Percentiles rank a stretch among this genome's conserved stretches.
These are phyloP conservation scores for Macquaria australasica DNA, from an alignment of 2,113 vertebrate species.

Conservation along the genomic window DNA sequence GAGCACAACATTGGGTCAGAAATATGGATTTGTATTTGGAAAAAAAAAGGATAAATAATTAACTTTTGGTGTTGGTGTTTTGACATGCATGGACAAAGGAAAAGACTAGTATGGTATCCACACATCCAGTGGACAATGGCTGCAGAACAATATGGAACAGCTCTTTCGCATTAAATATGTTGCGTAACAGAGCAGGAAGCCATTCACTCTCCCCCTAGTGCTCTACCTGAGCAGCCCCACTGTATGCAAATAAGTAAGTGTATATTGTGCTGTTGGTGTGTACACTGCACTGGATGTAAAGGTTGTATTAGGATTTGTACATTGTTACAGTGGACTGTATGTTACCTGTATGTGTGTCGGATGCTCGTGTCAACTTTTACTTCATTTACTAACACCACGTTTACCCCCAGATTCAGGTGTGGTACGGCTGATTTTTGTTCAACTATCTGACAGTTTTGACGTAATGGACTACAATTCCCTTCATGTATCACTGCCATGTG, in stretches of 20 bases:
- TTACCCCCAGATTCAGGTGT: background rate
- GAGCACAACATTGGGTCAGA: slow-evolving; percentile 81
- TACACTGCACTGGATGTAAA: background rate
- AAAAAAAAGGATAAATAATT: slow-evolving; percentile 83
- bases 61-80: slow-evolving; percentile 82
- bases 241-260: slow-evolving; percentile 48
- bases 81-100: slow-evolving; percentile 82
- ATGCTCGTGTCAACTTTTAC: background rate
- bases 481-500: slow-evolving; percentile 9
- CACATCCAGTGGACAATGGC: slow-evolving; percentile 82
- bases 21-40: slow-evolving; percentile 86
- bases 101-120: slow-evolving; percentile 84
- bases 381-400: background rate
- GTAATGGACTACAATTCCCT: slow-evolving; percentile 41
- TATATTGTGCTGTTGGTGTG: slow-evolving; percentile 13
- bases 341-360: background rate
- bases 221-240: slow-evolving; percentile 54
- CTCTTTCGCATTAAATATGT: slow-evolving; percentile 81
- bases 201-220: slow-evolving; percentile 50
- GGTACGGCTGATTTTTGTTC: background rate
- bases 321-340: background rate
- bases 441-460: background rate
- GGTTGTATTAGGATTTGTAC: slow-evolving; percentile 2
- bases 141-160: slow-evolving; percentile 84
- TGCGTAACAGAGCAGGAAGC: slow-evolving; percentile 72